These are phyloP conservation scores for Molossus molossus DNA, from an alignment of 2,797 vertebrate species.

Conservation along the genomic window DNA sequence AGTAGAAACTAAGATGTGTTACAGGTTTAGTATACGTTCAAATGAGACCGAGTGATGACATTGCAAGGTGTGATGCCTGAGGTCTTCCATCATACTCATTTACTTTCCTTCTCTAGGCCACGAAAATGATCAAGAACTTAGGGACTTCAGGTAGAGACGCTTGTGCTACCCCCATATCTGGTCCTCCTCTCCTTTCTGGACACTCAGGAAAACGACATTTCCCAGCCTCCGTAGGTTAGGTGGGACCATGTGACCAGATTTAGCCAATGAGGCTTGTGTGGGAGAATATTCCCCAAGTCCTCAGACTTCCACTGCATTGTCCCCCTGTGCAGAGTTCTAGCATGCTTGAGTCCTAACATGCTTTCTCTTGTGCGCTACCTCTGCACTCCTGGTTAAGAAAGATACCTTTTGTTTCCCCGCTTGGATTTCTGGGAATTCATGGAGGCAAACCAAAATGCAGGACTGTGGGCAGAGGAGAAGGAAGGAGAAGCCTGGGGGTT, in stretches of 20 bases:
- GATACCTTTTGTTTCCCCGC: neutral
- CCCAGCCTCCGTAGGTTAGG: neutral
- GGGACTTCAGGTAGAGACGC: neutral
- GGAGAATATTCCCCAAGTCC: neutral
- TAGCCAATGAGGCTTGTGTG: neutral
- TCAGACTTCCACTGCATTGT: neutral
- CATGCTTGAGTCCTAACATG: neutral
- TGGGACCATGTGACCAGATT: neutral
- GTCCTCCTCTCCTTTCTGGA: neutral
- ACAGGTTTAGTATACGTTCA: neutral
- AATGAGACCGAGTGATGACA: neutral
- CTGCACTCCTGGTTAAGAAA: conserved; percentile 54
- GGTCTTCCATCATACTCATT: neutral
- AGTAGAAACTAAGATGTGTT: neutral
- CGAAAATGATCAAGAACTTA: neutral
- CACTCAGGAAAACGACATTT: conserved; percentile 31
- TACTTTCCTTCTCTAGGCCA: neutral
- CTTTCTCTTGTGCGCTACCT: neutral
- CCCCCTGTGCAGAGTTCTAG: neutral
- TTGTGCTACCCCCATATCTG: too few relatives aligned
- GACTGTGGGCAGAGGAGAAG: conserved; percentile 42
- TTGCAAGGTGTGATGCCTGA: neutral
- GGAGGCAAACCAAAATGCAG: conserved; percentile 55
- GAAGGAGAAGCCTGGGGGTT: neutral
- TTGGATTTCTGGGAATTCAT: conserved; percentile 65